Conservation (phyloP, 2,888 invertebrate species). For the Plebejus anna region DNA sequence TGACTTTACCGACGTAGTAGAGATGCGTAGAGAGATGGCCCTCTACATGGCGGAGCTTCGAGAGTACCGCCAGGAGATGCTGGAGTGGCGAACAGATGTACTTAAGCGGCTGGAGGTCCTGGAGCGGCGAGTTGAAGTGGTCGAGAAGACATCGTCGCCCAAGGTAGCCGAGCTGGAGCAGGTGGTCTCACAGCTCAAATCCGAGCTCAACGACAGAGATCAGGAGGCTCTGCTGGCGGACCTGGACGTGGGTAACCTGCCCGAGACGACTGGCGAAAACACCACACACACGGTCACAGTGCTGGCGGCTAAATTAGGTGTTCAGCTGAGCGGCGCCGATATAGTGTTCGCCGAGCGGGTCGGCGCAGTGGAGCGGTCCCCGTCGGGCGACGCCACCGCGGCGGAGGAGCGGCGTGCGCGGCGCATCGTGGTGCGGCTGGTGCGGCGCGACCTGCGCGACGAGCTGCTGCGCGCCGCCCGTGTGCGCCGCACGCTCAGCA, state of each 20-base stretch:
- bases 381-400: not conserved
- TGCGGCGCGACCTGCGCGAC: slow-evolving; percentile 34
- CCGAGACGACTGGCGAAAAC: slow-evolving; percentile 7
- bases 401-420: slow-evolving; percentile 18
- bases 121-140: not conserved
- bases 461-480: slow-evolving; percentile 35
- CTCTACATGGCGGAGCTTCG: not conserved
- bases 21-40: not conserved
- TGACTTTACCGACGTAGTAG: not conserved
- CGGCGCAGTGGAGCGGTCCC: slow-evolving; percentile 4
- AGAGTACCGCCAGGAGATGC: slow-evolving; percentile 1
- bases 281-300: slow-evolving; percentile 16
- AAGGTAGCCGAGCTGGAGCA: not conserved
- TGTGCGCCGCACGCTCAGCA: slow-evolving; percentile 33
- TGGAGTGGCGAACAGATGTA: not conserved
- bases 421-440: slow-evolving; percentile 32
- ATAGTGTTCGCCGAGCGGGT: slow-evolving; percentile 28
- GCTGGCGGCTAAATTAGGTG: slow-evolving; percentile 21
- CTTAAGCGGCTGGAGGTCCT: not conserved
- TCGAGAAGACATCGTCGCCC: not conserved
- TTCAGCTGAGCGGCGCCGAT: slow-evolving; percentile 19
- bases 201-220: slow-evolving; percentile 11
- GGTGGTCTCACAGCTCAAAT: not conserved
- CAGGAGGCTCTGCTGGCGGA: slow-evolving; percentile 5
- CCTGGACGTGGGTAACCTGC: not conserved